Evolutionary conservation across 92 coral and sea anemone species (phyloP), one percentile per base, ranked within the genome.

Genomic region (Paramuricea clavata): DNA sequence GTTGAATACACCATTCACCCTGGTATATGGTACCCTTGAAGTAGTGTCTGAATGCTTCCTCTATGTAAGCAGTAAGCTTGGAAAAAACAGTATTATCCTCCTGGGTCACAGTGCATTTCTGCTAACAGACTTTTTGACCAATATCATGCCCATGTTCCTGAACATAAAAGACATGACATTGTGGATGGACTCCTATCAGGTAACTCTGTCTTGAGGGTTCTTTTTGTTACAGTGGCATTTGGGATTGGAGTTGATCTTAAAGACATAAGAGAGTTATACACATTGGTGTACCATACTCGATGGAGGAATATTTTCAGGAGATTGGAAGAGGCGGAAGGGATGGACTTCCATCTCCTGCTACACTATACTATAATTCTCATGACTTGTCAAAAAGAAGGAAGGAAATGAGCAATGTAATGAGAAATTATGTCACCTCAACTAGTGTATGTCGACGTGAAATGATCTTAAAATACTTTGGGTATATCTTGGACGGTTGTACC

Each of bases 141-240:
- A 47, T 91, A 59, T 44, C 95, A 92, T 62, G 93, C 95, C 3
- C 93, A 92, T 25, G 89, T 86, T 74, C 93, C 95, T n/a, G 35
- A 21, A 47, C 78, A 89, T 77, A 90, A 91, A 71, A 30, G 77
- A 31, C 78, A 83, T 28, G 28, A 87, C 32, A 91, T 91, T 78
- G 54, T 91, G 15, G 60, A 57, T 35, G 92, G 72, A 19, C 74
- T 84, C 17, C 39, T 74, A 13, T 47, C 28, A 23, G 79, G 87
- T 0, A 67, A 49, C 26, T 80, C 83, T 19, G 89, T 84, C 44
- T 82, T 79, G 11, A 61, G 86, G 36, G 47, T 91, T 57, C 35
- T 89, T 8, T 92, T 89, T 79, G 91, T 82, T 6, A 90, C 93
- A 69, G 88, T 79, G 15, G 95, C 93, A 31, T 90, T 92, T 89